Percentiles rank a stretch among this genome's conserved stretches.
Evolutionary conservation across 2,797 vertebrate genomes (phyloP).

Genomic region (Eulemur mongoz): DNA sequence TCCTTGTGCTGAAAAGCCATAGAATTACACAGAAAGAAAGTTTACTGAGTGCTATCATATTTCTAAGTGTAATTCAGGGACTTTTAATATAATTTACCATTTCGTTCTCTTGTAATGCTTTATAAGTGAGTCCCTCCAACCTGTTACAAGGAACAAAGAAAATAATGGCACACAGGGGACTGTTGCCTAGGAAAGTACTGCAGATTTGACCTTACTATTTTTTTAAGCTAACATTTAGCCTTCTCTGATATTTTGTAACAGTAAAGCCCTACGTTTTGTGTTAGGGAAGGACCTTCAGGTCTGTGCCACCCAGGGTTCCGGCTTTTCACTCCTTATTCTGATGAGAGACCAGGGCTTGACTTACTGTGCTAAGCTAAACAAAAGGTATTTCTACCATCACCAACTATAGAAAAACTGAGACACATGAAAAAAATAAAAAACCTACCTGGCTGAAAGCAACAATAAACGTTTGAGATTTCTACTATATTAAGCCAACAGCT

Average conservation of each 20-base stretch:
- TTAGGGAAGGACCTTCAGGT: background rate
- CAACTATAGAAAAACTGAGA: conserved; percentile 24
- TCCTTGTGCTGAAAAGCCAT: background rate
- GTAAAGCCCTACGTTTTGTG: background rate
- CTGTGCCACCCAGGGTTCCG: background rate
- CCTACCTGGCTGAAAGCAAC: background rate
- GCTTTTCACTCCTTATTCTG: conserved; percentile 31
- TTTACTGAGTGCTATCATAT: background rate
- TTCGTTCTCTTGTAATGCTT: background rate
- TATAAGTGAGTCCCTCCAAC: background rate
- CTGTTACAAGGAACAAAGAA: background rate
- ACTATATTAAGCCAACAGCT: background rate
- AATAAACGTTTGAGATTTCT: background rate
- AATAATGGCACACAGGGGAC: background rate
- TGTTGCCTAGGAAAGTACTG: background rate
- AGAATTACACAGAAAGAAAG: background rate
- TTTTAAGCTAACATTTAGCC: background rate
- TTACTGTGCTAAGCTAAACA: conserved; percentile 43
- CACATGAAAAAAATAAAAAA: background rate
- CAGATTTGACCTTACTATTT: conserved; percentile 1
- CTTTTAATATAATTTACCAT: background rate
- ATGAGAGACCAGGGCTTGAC: background rate
- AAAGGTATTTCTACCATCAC: conserved; percentile 20
- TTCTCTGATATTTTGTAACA: conserved; percentile 21
- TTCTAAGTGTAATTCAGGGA: background rate